Evolutionary conservation across 2,113 vertebrate genomes (phyloP).

Genomic region (Cochlearius cochlearius): DNA sequence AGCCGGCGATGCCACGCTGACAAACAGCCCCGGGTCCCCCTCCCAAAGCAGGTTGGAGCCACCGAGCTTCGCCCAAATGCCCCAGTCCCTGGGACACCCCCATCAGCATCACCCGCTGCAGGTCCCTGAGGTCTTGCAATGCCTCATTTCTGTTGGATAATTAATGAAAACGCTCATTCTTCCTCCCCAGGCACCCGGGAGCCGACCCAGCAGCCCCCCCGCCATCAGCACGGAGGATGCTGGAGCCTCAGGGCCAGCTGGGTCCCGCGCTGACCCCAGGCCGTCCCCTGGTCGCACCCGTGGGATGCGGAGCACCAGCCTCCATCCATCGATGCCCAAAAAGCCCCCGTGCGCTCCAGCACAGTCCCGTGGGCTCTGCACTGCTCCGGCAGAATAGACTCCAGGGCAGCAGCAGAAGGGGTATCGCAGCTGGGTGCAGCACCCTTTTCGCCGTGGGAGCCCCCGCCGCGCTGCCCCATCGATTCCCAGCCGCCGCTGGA

Average conservation of each 20-base stretch:
- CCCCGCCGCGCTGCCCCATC: accelerated
- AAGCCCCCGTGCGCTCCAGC: accelerated
- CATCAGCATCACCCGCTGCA: accelerated
- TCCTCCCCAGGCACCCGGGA: not conserved
- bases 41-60: not conserved
- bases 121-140: accelerated
- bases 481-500: accelerated
- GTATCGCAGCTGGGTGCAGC: accelerated
- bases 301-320: accelerated
- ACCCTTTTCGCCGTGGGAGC: accelerated
- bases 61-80: no score
- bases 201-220: accelerated
- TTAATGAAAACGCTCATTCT: accelerated
- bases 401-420: accelerated
- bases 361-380: accelerated
- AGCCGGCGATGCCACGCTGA: accelerated
- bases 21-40: accelerated
- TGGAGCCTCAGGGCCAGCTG: accelerated
- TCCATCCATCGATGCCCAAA: accelerated
- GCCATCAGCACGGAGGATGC: accelerated
- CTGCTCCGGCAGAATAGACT: no score
- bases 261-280: not conserved
- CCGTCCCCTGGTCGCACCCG: accelerated
- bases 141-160: not conserved
- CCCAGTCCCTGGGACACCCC: not conserved